phyloP scores from a whole-genome alignment of 2,113 vertebrate genomes.

The Meleagris gallopavo region DNA sequence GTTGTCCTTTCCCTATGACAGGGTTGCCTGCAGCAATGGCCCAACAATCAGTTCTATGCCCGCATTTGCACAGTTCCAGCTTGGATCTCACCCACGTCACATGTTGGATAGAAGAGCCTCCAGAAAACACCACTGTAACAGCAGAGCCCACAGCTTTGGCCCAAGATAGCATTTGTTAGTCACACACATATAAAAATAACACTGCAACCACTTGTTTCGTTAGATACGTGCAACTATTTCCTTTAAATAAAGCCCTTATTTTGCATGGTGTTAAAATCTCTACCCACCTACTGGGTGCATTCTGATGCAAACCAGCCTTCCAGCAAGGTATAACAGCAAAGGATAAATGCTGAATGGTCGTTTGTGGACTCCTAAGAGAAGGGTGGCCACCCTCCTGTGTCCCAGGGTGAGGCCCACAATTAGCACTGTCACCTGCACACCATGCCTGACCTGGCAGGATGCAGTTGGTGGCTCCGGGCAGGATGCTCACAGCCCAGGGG shows the following conservation, averaged over 20 bases:
- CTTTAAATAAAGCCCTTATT: slow-evolving; percentile 1
- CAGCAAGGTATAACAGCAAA: slow-evolving; percentile 17
- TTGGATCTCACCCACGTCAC: not conserved
- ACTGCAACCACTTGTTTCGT: not conserved
- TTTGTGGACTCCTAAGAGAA: rapidly evolving
- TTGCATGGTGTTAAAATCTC: not conserved
- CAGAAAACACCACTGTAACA: not conserved
- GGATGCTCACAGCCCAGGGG: slow-evolving; percentile 35
- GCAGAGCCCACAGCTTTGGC: not conserved
- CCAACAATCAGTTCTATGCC: not conserved
- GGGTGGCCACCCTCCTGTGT: not conserved
- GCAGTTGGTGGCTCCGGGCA: slow-evolving; percentile 42
- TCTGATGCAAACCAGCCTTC: not conserved
- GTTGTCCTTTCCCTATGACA: not conserved
- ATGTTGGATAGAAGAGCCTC: rapidly evolving
- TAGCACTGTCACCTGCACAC: slow-evolving; percentile 34
- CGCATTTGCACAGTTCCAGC: rapidly evolving
- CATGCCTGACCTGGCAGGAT: slow-evolving; percentile 58
- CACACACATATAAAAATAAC: not conserved
- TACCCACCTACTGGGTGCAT: not conserved
- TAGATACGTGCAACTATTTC: not conserved
- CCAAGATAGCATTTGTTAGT: not conserved
- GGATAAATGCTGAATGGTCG: not conserved
- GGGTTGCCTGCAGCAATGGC: rapidly evolving
- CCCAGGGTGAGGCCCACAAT: slow-evolving; percentile 25